These are phyloP conservation scores for Aleadryas rufinucha DNA, from an alignment of 2,113 vertebrate species.

Conservation along the genomic window DNA sequence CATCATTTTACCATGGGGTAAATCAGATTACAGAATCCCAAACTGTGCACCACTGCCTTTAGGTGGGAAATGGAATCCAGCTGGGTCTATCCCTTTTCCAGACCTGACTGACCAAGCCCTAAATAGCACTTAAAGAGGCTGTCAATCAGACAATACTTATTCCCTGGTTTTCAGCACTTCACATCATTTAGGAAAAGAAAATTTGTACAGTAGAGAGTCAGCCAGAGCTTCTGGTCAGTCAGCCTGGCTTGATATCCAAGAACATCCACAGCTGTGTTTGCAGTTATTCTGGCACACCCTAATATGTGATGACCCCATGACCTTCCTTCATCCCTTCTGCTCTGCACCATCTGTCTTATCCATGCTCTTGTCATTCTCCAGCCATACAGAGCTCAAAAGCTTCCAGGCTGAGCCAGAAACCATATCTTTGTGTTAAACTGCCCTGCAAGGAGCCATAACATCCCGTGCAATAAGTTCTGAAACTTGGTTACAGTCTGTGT, in stretches of 20 bases:
- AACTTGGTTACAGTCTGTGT: background rate
- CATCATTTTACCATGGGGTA: background rate
- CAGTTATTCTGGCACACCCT: background rate
- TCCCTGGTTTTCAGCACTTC: background rate
- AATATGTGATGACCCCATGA: background rate
- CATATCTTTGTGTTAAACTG: background rate
- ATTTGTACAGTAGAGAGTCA: background rate
- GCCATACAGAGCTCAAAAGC: background rate
- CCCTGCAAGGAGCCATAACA: background rate
- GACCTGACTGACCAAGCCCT: background rate
- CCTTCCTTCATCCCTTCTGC: background rate
- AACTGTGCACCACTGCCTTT: background rate
- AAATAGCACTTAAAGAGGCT: background rate
- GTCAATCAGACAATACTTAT: background rate
- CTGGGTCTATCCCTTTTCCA: background rate
- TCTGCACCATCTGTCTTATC: background rate
- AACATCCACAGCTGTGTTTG: background rate
- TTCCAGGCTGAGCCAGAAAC: background rate
- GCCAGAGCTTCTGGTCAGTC: background rate
- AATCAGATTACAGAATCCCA: background rate
- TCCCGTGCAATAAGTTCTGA: background rate
- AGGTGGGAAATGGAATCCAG: background rate
- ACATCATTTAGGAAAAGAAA: background rate
- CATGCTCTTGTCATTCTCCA: background rate
- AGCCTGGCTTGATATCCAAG: background rate